Percentiles rank a stretch among this genome's conserved stretches.
phyloP scores from a whole-genome alignment of 2,888 invertebrate species.

The Pseudococcus jackbeardsleyi region DNA sequence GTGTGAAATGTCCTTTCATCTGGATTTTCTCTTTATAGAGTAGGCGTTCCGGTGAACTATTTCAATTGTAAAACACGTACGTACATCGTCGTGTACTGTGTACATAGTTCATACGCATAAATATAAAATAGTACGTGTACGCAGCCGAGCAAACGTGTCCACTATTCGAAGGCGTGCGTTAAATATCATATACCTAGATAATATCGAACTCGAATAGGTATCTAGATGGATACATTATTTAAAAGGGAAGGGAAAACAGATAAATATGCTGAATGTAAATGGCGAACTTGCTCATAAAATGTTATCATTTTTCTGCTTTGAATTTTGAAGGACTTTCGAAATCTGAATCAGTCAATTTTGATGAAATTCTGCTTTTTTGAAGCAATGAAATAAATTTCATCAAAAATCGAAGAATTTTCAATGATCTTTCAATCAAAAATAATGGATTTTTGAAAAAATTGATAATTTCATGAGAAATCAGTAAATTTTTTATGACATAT shows the following conservation, averaged over 20 bases:
- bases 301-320: not conserved
- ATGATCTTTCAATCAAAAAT: no score
- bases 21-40: conserved; percentile 18
- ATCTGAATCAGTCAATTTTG: no score
- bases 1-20: conserved; percentile 31
- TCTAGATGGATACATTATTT: not conserved
- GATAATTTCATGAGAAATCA: no score
- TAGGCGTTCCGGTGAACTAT: conserved; percentile 46
- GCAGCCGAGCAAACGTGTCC: not conserved
- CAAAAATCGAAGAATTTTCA: no score
- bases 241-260: not conserved
- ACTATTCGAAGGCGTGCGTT: conserved; percentile 10
- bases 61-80: conserved; percentile 24
- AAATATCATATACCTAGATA: not conserved
- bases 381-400: no score
- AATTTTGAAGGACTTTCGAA: no score
- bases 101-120: not conserved
- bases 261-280: not conserved
- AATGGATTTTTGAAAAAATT: no score
- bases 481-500: no score
- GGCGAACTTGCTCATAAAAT: not conserved
- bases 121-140: not conserved
- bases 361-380: no score
- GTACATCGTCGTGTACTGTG: not conserved
- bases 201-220: not conserved